Evolutionary conservation across 2,113 vertebrate species (phyloP), one percentile per base, ranked within the genome.

Genomic region (Colistium nudipinnis): DNA sequence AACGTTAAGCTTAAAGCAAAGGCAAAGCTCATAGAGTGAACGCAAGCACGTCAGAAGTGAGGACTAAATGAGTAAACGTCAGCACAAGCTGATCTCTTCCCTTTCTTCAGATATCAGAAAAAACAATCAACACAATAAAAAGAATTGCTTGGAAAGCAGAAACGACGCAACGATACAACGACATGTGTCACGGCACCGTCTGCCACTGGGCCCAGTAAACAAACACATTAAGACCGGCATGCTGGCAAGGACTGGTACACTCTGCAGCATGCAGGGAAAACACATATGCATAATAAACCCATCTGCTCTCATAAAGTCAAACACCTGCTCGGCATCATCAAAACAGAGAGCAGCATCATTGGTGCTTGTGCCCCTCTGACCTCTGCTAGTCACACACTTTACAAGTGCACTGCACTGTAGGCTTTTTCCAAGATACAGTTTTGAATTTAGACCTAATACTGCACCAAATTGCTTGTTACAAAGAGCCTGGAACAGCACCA

Each of bases 241-340:
- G 70, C 76, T 83, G 60, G 79, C 78, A 72, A 64, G 66, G 66
- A 74, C 62, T 22, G 20, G 48, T 71, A 66, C 75, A 75, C 70
- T 43, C 49, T 47, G 75, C 74, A 48, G 71, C 79, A 78, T 35
- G 63, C 75, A 62, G 83, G 62, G 70, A 63, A 75, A 65, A 64
- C 70, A 81, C 70, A 86, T 64, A 63, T 63, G 81, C 81, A 82
- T 85, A 87, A 86, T 80, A 81, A 79, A 80, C 59, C 87, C 89
- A 88, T 84, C 80, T 85, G 89, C 66, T 85, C 81, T 35, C 72
- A 75, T 82, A 74, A 79, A 86, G 80, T 73, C 72, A 79, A 75
- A 85, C 85, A 84, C 77, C 83, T 90, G 84, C 75, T 82, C 53
- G 4, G 68, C 80, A 86, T 74, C 76, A 77, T 73, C 72, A 84